Conservation (phyloP, 2,113 vertebrate genomes). For the Regulus satrapa region DNA sequence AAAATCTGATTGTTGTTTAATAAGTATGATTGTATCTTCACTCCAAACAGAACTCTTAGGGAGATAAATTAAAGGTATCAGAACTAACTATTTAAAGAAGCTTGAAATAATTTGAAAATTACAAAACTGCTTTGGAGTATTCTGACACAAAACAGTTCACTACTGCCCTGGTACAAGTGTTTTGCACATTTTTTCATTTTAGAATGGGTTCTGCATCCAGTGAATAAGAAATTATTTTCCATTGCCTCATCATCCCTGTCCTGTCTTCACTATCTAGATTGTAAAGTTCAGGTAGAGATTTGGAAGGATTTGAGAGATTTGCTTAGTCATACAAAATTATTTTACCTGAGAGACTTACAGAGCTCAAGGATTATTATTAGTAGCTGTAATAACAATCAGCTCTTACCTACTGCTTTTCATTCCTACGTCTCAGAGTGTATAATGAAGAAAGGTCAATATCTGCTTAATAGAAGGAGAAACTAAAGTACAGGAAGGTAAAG, state of each 20-base stretch:
- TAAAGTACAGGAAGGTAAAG: background rate
- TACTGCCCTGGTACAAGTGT: background rate
- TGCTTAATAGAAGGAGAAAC: constrained; percentile 3
- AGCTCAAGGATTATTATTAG: constrained; percentile 41
- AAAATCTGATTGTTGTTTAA: background rate
- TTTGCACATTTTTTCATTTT: background rate
- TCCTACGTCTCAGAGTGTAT: background rate
- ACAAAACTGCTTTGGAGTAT: background rate
- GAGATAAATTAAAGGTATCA: background rate
- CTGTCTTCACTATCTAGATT: background rate
- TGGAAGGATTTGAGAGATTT: constrained; percentile 27
- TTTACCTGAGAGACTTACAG: constrained; percentile 22
- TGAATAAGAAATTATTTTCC: background rate
- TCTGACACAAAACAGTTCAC: background rate
- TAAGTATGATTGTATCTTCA: background rate
- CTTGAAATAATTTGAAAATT: background rate
- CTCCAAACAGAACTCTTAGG: background rate
- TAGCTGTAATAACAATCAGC: background rate
- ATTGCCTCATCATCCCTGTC: background rate
- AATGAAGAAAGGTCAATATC: constrained; percentile 3
- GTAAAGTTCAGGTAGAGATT: constrained; percentile 45
- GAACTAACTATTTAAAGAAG: background rate
- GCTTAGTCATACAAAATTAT: constrained; percentile 24
- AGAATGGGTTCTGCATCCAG: background rate
- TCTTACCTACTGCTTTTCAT: background rate